Percentiles rank a stretch among this genome's conserved stretches.
These are phyloP conservation scores for Eucidaris tribuloides DNA, from an alignment of 35 echinoderm and acorn worm species.

Conservation along the genomic window DNA sequence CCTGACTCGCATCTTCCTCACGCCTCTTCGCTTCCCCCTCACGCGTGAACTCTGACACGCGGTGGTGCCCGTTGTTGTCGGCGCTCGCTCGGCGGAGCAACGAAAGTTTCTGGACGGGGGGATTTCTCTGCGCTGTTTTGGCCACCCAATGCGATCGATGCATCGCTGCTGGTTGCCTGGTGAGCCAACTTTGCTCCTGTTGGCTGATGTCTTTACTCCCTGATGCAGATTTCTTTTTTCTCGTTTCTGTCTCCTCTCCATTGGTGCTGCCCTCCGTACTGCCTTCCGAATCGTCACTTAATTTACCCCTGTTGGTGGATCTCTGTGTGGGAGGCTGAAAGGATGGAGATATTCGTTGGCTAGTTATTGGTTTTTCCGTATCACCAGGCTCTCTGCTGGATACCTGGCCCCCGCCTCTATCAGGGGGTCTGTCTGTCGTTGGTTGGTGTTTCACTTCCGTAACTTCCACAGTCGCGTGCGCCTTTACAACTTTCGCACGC, in stretches of 20 bases:
- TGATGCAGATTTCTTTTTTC: constrained; percentile 10
- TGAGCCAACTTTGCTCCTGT: constrained; percentile 50
- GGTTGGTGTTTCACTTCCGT: constrained; percentile 8
- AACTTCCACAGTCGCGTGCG: constrained; percentile 6
- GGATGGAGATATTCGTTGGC: too few relatives aligned
- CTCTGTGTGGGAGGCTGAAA: too few relatives aligned
- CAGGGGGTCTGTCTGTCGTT: background rate
- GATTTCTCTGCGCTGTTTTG: constrained; percentile 57
- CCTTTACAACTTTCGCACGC: constrained; percentile 12
- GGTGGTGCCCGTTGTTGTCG: constrained; percentile 38
- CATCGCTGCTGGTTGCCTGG: constrained; percentile 73
- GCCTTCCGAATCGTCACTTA: constrained; percentile 33
- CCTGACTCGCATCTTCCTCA: constrained; percentile 4
- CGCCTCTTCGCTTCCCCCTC: background rate
- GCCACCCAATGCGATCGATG: constrained; percentile 90
- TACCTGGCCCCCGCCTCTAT: constrained; percentile 11
- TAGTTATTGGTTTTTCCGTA: background rate
- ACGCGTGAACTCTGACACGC: background rate
- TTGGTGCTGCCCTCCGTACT: constrained; percentile 21
- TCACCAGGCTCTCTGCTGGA: background rate
- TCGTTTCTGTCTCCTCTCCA: background rate
- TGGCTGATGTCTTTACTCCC: constrained; percentile 20
- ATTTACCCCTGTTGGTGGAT: constrained; percentile 5
- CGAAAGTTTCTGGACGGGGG: constrained; percentile 32
- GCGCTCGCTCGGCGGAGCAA: constrained; percentile 52